Base-by-base conservation (phyloP, 2,113 vertebrate genomes). In the Lanius collurio region DNA sequence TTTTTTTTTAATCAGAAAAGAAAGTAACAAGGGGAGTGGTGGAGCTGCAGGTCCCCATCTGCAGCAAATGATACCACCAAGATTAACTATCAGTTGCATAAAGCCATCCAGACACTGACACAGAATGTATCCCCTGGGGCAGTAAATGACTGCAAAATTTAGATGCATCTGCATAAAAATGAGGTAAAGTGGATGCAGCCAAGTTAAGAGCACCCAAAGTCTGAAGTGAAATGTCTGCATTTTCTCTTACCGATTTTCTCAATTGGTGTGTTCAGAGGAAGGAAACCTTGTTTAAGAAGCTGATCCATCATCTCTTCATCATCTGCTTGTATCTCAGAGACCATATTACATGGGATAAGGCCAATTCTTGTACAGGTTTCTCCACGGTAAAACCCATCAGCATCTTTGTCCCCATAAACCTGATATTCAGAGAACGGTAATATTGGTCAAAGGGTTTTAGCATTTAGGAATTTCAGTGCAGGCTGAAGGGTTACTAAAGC, bases 271-370 rank as follows among this genome's bases (percentile, higher is more conserved):
- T 98, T 99, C 82, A 99, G 96, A 10, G 99, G 99, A 53, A 99
- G 99, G 93, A 99, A 99, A 50, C 99, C 99, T 96, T 99, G 99
- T 74, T 99, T 98, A 10, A 99, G 97, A 9, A 99, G 99, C 97
- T 99, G 99, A 23, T 98, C 99, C 98, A 99, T 98, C 99, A 99
- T 99, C 68, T 99, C 98, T 31, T 99, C 98, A 16, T 99, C 99
- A 28, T 99, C 99, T 1, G 99, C 99, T 90, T 99, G 99, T 91
- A 99, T 99, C 93, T 99, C 99, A 2, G 99, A 99, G 65, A 99
- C 99, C 99, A 99, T 99, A 90, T 99, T 99, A 70, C 99, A 99
- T 1, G 99, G 99, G 59, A 99, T 99, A 93, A 99, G 98, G 86
- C 99, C 99, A 16, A 97, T 95, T 53, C 99, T 97, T 5, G 99